Percentiles rank a stretch among this genome's conserved stretches.
These are phyloP conservation scores for Melieria crassipennis DNA, from an alignment of 2,888 invertebrate genomes.

Conservation along the genomic window DNA sequence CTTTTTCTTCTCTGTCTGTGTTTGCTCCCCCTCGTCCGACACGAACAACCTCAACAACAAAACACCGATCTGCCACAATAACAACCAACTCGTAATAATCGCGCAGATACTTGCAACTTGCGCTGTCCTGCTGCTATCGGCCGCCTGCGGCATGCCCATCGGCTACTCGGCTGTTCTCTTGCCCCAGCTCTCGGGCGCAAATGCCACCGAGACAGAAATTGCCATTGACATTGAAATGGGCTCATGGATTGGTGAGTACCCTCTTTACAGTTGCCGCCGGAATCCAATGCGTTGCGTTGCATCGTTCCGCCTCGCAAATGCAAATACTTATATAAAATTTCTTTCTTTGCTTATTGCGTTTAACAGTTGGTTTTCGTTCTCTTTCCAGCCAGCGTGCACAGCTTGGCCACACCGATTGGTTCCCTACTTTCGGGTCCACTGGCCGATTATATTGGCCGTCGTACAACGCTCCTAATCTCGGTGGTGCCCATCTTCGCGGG, in stretches of 20 bases:
- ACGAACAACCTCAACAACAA: background rate
- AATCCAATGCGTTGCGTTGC: background rate
- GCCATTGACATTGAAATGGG: constrained; percentile 76
- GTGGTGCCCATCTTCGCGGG: constrained; percentile 75
- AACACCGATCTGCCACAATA: background rate
- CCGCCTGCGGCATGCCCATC: constrained; percentile 83
- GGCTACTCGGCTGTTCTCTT: constrained; percentile 79
- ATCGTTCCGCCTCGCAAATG: too few relatives aligned
- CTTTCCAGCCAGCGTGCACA: constrained; percentile 77
- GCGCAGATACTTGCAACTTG: constrained; percentile 76
- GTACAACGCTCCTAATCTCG: constrained; percentile 73
- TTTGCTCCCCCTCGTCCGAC: background rate
- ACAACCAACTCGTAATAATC: background rate
- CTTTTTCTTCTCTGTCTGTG: background rate
- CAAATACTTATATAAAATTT: background rate
- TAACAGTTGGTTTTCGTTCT: background rate
- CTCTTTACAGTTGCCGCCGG: background rate
- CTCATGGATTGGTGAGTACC: constrained; percentile 74
- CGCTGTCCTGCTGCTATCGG: constrained; percentile 75
- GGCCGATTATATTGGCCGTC: constrained; percentile 76
- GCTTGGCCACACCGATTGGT: constrained; percentile 80
- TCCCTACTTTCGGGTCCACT: constrained; percentile 77
- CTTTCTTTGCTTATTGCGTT: background rate
- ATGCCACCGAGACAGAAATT: constrained; percentile 66
- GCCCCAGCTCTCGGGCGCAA: constrained; percentile 72